A percentile compares a stretch with the other conserved stretches of the same genome.
Conservation (phyloP, 2,113 vertebrate species). For the Nothocercus nigrocapillus region DNA sequence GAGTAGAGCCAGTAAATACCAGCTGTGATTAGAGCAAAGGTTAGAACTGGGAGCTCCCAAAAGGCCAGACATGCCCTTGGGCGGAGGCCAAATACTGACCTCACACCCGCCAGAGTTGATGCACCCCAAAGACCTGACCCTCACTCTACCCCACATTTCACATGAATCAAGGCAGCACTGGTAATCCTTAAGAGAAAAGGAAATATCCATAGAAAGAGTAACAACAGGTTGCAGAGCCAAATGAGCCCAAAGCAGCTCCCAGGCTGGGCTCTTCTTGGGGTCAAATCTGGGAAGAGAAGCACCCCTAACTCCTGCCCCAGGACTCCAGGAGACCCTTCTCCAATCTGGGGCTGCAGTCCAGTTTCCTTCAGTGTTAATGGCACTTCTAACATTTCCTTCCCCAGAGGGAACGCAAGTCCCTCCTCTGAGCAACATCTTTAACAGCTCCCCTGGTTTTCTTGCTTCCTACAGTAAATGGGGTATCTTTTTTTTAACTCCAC, state of each 20-base stretch:
- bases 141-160: too few species aligned
- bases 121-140: too few species aligned
- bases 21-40: not conserved
- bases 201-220: fast-evolving
- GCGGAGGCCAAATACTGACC: fast-evolving
- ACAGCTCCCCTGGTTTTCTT: not conserved
- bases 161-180: fast-evolving
- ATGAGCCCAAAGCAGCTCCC: not conserved
- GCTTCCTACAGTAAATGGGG: fast-evolving
- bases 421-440: not conserved
- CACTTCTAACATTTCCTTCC: not conserved
- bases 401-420: not conserved
- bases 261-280: not conserved
- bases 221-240: not conserved
- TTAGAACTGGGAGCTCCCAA: not conserved
- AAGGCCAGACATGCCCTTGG: not conserved
- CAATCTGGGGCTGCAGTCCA: too few species aligned
- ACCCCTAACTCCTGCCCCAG: not conserved
- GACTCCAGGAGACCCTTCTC: too few species aligned
- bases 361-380: not conserved
- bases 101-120: not conserved
- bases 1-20: not conserved
- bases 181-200: not conserved
- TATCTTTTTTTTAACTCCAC: fast-evolving
- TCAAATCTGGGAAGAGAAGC: not conserved